phyloP scores from a whole-genome alignment of 2,113 vertebrate genomes.

The Colistium nudipinnis region DNA sequence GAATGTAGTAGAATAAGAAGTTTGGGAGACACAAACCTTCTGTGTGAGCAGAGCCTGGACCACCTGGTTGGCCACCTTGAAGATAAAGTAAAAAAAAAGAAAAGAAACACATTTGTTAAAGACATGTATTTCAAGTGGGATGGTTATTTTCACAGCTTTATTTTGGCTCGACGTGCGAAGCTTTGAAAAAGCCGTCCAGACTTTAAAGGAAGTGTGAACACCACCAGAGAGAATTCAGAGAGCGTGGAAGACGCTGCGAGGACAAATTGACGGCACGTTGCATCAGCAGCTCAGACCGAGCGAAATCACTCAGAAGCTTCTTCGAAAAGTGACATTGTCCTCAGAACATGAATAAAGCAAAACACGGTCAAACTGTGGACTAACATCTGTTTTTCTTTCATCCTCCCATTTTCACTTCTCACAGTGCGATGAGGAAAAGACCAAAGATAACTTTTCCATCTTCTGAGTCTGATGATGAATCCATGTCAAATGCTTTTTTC shows the following conservation, averaged over 20 bases:
- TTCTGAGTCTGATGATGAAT: too few relatives aligned
- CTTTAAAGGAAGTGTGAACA: conserved; percentile 14
- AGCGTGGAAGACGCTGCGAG: conserved; percentile 3
- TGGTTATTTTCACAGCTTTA: not conserved
- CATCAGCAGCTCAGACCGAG: conserved; percentile 41
- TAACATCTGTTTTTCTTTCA: not conserved
- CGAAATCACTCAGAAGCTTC: conserved; percentile 22
- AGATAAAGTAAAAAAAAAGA: conserved; percentile 23
- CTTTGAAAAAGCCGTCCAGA: conserved; percentile 7
- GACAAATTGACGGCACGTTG: conserved; percentile 45
- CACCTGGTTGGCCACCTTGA: conserved; percentile 92
- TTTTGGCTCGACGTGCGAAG: not conserved
- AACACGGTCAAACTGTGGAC: not conserved
- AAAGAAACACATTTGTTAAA: not conserved
- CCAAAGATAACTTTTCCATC: not conserved
- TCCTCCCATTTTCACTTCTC: not conserved
- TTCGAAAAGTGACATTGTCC: conserved; percentile 6
- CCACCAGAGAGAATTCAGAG: conserved; percentile 18
- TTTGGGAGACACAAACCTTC: conserved; percentile 83
- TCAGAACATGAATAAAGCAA: conserved; percentile 21
- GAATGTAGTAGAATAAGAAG: too few relatives aligned
- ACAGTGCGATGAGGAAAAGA: not conserved
- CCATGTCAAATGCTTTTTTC: too few relatives aligned
- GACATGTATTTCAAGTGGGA: not conserved
- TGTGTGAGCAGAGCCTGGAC: conserved; percentile 94